These are phyloP conservation scores for Siniperca knerii DNA, from an alignment of 2,113 vertebrate species.

Conservation along the genomic window DNA sequence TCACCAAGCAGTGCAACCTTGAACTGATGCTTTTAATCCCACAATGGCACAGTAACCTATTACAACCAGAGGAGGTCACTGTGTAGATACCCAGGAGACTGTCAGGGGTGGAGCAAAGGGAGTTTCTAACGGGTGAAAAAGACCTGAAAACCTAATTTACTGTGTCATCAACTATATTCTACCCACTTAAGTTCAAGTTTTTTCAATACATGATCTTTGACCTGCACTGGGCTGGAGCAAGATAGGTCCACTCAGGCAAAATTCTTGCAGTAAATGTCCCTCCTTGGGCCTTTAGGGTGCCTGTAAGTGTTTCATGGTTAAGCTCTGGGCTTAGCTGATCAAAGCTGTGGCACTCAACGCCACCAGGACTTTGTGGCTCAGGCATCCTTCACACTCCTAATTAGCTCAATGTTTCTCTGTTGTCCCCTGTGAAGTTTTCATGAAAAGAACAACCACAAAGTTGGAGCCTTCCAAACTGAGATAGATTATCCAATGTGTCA, in stretches of 20 bases:
- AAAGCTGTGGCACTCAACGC: conserved; percentile 76
- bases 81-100: conserved; percentile 74
- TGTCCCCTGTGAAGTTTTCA: conserved; percentile 77
- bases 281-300: conserved; percentile 18
- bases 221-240: not conserved
- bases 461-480: conserved; percentile 60
- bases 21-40: conserved; percentile 29
- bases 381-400: conserved; percentile 80
- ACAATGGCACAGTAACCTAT: conserved; percentile 61
- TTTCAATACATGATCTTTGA: conserved; percentile 44
- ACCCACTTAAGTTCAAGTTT: conserved; percentile 21
- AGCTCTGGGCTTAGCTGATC: conserved; percentile 80
- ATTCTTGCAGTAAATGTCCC: conserved; percentile 49
- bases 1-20: conserved; percentile 19
- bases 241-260: conserved; percentile 37
- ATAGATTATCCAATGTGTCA: conserved; percentile 75
- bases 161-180: conserved; percentile 11
- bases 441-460: conserved; percentile 69
- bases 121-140: conserved; percentile 13
- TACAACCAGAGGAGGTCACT: conserved; percentile 82
- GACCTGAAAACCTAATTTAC: conserved; percentile 1
- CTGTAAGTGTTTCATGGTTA: conserved; percentile 78
- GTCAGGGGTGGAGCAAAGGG: not conserved
- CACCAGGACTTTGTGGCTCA: conserved; percentile 74
- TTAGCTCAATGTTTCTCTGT: conserved; percentile 77